These are phyloP conservation scores for Nycticorax nycticorax DNA, from an alignment of 2,113 vertebrate species.

Conservation along the genomic window DNA sequence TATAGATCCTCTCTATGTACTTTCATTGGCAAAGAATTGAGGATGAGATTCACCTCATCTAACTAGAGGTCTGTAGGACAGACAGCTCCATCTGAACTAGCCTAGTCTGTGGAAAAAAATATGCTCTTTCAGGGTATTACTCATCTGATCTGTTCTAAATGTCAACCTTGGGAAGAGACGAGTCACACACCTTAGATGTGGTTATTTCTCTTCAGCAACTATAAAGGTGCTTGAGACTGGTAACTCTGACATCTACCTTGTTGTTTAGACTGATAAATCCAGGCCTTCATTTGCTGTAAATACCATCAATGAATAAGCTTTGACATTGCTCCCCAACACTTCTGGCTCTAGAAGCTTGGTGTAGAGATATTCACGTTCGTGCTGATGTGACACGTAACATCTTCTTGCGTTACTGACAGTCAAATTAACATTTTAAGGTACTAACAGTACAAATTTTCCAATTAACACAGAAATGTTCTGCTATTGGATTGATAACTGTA, in stretches of 20 bases:
- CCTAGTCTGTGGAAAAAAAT: neutral
- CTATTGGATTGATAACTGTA: too few relatives aligned
- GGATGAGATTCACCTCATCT: neutral
- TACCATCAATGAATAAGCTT: neutral
- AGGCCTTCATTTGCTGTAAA: neutral
- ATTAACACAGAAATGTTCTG: rapidly evolving
- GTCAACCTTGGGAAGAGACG: neutral
- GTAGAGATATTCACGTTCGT: neutral
- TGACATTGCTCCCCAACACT: neutral
- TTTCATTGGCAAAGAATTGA: neutral
- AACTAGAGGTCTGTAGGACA: neutral
- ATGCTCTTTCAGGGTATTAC: neutral
- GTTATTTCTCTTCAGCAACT: neutral
- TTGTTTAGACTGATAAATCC: neutral
- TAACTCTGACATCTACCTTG: neutral
- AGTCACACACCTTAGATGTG: neutral
- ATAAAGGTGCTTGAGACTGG: neutral
- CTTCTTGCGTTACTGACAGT: neutral
- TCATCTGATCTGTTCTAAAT: neutral
- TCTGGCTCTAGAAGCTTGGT: neutral
- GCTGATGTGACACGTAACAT: neutral
- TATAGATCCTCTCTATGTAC: rapidly evolving
- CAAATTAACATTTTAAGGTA: neutral
- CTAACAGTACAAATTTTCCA: neutral
- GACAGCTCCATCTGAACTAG: neutral